These are phyloP conservation scores for Nysson spinosus DNA, from an alignment of 2,888 invertebrate species.

Conservation along the genomic window DNA sequence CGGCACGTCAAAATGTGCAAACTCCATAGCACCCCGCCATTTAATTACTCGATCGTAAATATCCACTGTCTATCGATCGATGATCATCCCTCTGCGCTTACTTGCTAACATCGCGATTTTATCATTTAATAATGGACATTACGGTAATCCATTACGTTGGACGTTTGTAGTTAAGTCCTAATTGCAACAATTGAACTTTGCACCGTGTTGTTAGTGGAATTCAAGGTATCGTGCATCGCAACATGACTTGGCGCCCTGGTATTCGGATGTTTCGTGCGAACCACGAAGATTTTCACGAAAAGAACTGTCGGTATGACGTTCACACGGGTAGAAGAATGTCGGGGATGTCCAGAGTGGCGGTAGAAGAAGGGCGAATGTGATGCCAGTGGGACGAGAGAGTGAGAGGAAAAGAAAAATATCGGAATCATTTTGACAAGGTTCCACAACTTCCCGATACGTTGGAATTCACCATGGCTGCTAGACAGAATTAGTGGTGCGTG, in stretches of 20 bases:
- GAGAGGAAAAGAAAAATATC: conserved; percentile 22
- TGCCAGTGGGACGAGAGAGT: conserved; percentile 15
- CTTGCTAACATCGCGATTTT: no score
- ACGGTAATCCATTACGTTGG: no score
- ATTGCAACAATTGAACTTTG: not conserved
- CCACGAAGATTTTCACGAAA: not conserved
- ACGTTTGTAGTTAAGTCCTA: no score
- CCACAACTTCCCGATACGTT: conserved; percentile 11
- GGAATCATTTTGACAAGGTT: conserved; percentile 26
- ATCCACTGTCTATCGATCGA: not conserved
- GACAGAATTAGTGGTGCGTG: conserved; percentile 10
- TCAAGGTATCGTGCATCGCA: not conserved
- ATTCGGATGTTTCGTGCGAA: not conserved
- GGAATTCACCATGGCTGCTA: not conserved
- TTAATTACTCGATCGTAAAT: not conserved
- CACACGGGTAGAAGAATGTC: conserved; percentile 24
- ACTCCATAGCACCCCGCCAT: not conserved
- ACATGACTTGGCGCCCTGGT: not conserved
- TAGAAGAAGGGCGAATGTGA: conserved; percentile 37
- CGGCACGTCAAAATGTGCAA: conserved; percentile 47
- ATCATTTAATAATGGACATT: no score
- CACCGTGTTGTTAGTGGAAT: not conserved
- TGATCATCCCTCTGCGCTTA: no score
- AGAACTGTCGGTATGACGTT: conserved; percentile 16
- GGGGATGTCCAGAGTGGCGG: conserved; percentile 29